Evolutionary conservation across 2,888 invertebrate genomes (phyloP).

Genomic region (Temnothorax rugatulus): DNA sequence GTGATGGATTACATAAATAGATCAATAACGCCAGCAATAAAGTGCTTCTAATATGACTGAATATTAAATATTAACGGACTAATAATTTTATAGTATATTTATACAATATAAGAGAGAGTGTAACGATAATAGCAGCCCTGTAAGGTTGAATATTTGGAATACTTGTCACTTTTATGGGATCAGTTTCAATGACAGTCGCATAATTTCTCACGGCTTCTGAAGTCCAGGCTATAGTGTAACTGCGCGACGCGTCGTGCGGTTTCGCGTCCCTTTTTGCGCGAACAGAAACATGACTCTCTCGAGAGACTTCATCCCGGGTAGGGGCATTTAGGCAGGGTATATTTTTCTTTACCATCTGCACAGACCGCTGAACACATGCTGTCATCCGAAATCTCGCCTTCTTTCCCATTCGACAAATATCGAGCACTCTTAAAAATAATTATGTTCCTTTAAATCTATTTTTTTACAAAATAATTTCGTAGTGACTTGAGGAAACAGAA

Average conservation of each 20-base stretch:
- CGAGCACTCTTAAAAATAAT: not conserved
- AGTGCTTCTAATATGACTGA: not conserved
- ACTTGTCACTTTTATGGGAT: not conserved
- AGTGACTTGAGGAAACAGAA: not conserved
- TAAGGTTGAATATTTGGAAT: slow-evolving; percentile 3
- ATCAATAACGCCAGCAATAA: not conserved
- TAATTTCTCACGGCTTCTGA: slow-evolving; percentile 68
- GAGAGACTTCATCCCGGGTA: slow-evolving; percentile 59
- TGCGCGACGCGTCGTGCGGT: slow-evolving; percentile 73
- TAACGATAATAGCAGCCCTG: not conserved
- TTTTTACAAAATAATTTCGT: not conserved
- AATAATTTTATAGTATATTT: not conserved
- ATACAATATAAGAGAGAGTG: not conserved
- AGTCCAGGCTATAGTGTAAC: slow-evolving; percentile 48
- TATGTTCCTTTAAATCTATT: not conserved
- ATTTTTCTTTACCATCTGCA: slow-evolving; percentile 69
- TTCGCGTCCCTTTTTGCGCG: slow-evolving; percentile 79
- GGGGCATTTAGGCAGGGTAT: slow-evolving; percentile 66
- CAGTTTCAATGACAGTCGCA: slow-evolving; percentile 20
- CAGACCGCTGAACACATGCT: slow-evolving; percentile 38
- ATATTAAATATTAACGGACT: not conserved
- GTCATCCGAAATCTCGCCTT: slow-evolving; percentile 17
- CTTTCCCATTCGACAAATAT: not conserved
- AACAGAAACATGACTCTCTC: slow-evolving; percentile 77
- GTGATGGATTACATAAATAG: not conserved